phyloP scores from a whole-genome alignment of 2,888 invertebrate genomes.

The Horisme vitalbata region DNA sequence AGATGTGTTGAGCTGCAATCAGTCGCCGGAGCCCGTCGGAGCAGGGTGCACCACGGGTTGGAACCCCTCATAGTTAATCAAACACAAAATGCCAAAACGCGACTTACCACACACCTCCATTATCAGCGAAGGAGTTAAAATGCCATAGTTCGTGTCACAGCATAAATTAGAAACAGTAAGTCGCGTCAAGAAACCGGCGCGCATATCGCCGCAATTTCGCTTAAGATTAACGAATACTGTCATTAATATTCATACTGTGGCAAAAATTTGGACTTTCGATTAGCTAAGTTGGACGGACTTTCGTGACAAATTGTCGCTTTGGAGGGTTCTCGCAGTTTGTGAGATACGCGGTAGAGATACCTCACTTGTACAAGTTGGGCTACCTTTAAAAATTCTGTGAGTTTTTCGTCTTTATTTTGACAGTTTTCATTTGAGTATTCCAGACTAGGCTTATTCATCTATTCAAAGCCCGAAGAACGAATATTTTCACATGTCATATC shows the following conservation, averaged over 20 bases:
- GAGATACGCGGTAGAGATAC: not conserved
- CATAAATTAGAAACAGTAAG: slow-evolving; percentile 77
- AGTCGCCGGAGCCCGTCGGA: too few species aligned
- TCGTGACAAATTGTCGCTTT: slow-evolving; percentile 24
- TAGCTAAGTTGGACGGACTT: slow-evolving; percentile 41
- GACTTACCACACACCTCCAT: slow-evolving; percentile 40
- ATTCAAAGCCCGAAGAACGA: too few species aligned
- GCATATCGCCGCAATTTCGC: slow-evolving; percentile 79
- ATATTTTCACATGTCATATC: too few species aligned
- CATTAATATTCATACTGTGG: slow-evolving; percentile 68
- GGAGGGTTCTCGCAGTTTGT: slow-evolving; percentile 7
- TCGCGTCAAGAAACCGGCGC: slow-evolving; percentile 73
- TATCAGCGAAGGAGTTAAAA: slow-evolving; percentile 80
- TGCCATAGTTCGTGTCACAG: slow-evolving; percentile 79
- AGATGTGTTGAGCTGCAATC: too few species aligned
- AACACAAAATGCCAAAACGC: slow-evolving; percentile 22
- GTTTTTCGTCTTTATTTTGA: too few species aligned
- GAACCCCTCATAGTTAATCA: too few species aligned
- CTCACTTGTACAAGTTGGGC: not conserved
- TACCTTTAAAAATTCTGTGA: not conserved
- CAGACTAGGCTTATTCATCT: too few species aligned
- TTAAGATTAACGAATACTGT: slow-evolving; percentile 76
- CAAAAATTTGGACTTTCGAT: slow-evolving; percentile 60
- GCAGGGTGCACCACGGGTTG: too few species aligned
- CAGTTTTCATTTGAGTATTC: too few species aligned